Base-by-base conservation (phyloP, 1,140 invertebrate species). In the Latrodectus geometricus region DNA sequence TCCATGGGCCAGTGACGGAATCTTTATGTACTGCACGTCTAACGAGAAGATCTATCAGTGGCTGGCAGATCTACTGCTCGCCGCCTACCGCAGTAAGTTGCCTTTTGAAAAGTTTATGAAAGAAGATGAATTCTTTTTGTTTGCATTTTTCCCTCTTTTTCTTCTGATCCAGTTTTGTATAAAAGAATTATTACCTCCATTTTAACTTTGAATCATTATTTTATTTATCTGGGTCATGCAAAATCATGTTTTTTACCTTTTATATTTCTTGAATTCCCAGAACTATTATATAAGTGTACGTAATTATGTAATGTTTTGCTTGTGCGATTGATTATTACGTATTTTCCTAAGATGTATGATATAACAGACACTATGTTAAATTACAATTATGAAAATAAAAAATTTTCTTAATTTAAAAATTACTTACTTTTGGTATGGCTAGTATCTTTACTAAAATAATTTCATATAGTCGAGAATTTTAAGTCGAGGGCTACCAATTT, bases 1-100 rank as follows among this genome's bases (percentile, higher is more conserved):
- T 74, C 50, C 70, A 21, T 48, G 12, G 48, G 48, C 9, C 70
- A 21, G 9, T 35, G 54, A 70, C 76, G n/a, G 82, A 76, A 20
- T 61, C 49, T 84, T 68, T 76, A 84, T 84, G 82, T 76, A 76
- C 74, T 76, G 82, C 49, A 35, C 82, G 0, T 66, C 82, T 9
- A 72, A 21, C 23, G 82, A 84, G 17, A 84, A 84, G 82, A n/a
- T 84, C 5, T 84, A 84, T 70, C 82, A 84, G 82, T 84, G 82
- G 82, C 48, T 84, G 61, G 82, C 82, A 76, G 82, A 84, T 23
- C 82, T 84, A 35, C 65, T 84, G 65, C 56, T 84, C 61, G 56
- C 82, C 50, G 72, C 73, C n/a, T 84, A 84, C 82, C 56, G 72
- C 56, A 75, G 82, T 84, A 84, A 84, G 82, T 84, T 35, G 35